Percentiles rank a stretch among this genome's conserved stretches.
Conservation (phyloP, 2,888 invertebrate species). For the Agrochola litura region DNA sequence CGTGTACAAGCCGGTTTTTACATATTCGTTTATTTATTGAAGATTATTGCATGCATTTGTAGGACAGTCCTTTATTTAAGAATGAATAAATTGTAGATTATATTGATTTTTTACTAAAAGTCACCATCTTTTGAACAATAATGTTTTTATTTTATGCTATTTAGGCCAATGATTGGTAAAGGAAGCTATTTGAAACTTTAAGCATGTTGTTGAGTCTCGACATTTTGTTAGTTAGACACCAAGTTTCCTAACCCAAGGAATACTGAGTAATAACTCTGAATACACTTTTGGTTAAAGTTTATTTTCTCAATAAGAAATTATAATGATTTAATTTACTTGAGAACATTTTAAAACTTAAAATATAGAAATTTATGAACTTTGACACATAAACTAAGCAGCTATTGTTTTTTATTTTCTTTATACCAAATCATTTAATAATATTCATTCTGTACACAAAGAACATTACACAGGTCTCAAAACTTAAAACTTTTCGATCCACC, state of each 20-base stretch:
- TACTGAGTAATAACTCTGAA: background rate
- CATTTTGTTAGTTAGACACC: background rate
- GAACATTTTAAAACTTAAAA: too few species aligned
- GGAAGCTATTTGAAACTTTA: background rate
- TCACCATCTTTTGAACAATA: background rate
- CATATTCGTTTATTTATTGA: background rate
- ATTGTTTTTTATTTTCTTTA: too few species aligned
- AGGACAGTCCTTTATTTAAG: background rate
- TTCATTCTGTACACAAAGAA: too few species aligned
- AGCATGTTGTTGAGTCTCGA: background rate
- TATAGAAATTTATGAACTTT: too few species aligned
- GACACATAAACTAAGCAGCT: too few species aligned
- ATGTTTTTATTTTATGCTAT: background rate
- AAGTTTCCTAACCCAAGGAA: background rate
- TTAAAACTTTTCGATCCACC: too few species aligned
- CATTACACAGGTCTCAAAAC: too few species aligned
- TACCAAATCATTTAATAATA: too few species aligned
- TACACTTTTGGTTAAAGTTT: background rate
- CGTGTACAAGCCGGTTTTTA: background rate
- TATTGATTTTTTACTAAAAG: background rate
- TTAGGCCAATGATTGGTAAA: background rate
- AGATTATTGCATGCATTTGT: too few species aligned
- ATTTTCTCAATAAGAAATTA: too few species aligned
- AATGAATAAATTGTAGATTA: background rate
- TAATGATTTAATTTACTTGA: too few species aligned